These are phyloP conservation scores for Geotrypetes seraphini DNA, from an alignment of 2,797 vertebrate species.

Conservation along the genomic window DNA sequence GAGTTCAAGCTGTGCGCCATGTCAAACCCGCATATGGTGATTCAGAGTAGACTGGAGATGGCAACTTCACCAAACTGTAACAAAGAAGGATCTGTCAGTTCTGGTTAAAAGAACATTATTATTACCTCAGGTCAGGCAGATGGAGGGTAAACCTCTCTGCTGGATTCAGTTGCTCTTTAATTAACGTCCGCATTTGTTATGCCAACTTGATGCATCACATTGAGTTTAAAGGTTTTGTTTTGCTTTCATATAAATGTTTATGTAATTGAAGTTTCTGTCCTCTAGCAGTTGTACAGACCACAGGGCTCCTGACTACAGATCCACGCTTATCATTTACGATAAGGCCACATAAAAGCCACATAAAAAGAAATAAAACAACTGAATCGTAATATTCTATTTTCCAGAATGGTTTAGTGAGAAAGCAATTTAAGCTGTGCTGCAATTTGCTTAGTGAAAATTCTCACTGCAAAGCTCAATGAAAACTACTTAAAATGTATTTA, in stretches of 20 bases:
- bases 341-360: background rate
- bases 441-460: too few species aligned
- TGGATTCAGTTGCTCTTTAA: constrained; percentile 63
- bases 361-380: too few species aligned
- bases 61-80: constrained; percentile 41
- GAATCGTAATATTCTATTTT: too few species aligned
- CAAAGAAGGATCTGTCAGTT: constrained; percentile 61
- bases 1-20: too few species aligned
- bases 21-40: constrained; percentile 46
- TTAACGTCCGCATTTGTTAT: constrained; percentile 71
- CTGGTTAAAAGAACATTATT: constrained; percentile 55
- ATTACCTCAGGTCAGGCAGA: constrained; percentile 70
- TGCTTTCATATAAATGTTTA: constrained; percentile 17
- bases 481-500: too few species aligned
- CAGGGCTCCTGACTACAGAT: background rate
- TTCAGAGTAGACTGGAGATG: constrained; percentile 45
- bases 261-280: constrained; percentile 22
- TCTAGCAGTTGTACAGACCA: constrained; percentile 6
- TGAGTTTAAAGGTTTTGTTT: constrained; percentile 37
- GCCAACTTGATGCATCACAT: constrained; percentile 55
- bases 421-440: too few species aligned
- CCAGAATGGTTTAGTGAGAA: too few species aligned
- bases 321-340: constrained; percentile 3
- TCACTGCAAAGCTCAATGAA: too few species aligned
- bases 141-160: constrained; percentile 64